Percentiles rank a stretch among this genome's conserved stretches.
These are phyloP conservation scores for Harpalus rubripes DNA, from an alignment of 2,888 invertebrate species.

Conservation along the genomic window DNA sequence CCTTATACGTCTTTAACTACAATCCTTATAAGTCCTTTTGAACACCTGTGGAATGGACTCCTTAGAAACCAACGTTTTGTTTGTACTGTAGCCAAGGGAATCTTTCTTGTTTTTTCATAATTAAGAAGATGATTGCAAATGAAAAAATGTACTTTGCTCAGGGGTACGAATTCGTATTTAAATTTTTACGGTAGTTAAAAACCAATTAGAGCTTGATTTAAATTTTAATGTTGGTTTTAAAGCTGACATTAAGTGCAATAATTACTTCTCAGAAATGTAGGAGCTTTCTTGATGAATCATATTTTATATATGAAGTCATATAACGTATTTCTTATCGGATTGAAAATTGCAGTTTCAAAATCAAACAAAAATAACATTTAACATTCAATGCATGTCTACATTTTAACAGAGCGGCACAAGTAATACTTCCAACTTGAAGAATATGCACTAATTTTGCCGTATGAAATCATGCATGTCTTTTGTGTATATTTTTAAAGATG, in stretches of 20 bases:
- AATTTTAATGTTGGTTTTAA: constrained; percentile 20
- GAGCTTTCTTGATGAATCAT: neutral
- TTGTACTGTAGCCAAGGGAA: neutral
- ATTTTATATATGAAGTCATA: neutral
- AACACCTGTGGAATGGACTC: neutral
- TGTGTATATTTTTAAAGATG: neutral
- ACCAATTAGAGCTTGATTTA: constrained; percentile 36
- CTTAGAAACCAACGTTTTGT: neutral
- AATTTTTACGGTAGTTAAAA: constrained; percentile 61
- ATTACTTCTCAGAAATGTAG: neutral
- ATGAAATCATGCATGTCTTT: neutral
- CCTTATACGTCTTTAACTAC: neutral
- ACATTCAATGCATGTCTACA: no score
- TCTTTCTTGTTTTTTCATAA: neutral
- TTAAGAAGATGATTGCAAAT: neutral
- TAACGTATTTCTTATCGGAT: no score
- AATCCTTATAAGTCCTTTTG: neutral
- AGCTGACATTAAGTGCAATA: neutral
- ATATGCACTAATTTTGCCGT: neutral
- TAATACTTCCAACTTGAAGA: no score
- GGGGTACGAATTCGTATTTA: constrained; percentile 43
- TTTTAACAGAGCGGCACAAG: no score
- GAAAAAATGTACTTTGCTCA: neutral
- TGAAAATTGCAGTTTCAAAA: no score
- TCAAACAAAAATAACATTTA: no score